A percentile compares a stretch with the other conserved stretches of the same genome.
phyloP scores from a whole-genome alignment of 2,113 vertebrate species.

The Tenebrosternarchus preto region DNA sequence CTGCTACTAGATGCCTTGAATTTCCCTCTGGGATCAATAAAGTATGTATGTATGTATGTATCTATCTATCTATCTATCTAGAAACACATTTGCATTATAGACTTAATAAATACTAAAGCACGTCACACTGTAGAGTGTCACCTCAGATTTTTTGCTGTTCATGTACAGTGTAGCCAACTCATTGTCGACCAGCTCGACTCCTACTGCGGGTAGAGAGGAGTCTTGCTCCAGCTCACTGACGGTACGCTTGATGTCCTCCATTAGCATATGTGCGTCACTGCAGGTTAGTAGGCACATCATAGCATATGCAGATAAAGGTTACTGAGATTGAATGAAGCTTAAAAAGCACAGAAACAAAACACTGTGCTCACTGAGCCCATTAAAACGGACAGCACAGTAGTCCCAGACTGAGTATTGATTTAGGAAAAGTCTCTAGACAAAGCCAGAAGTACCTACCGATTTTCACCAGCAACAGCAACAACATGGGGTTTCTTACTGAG shows the following conservation, averaged over 20 bases:
- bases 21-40: no score
- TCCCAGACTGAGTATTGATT: not conserved
- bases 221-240: conserved; percentile 94
- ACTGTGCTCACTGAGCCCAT: no score
- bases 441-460: conserved; percentile 75
- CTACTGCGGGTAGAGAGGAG: conserved; percentile 88
- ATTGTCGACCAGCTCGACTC: conserved; percentile 94
- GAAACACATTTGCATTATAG: not conserved
- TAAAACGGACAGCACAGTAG: not conserved
- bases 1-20: no score
- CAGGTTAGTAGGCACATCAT: not conserved
- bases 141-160: conserved; percentile 99
- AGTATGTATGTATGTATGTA: no score
- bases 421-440: not conserved
- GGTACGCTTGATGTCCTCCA: conserved; percentile 96
- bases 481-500: conserved; percentile 95
- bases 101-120: not conserved
- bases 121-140: conserved; percentile 56
- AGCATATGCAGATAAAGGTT: not conserved
- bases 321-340: not conserved
- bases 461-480: conserved; percentile 91
- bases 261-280: conserved; percentile 96
- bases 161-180: conserved; percentile 94
- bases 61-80: no score
- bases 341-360: not conserved